These are phyloP conservation scores for Stramonita haemastoma DNA, from an alignment of 2,888 invertebrate genomes.

Conservation along the genomic window DNA sequence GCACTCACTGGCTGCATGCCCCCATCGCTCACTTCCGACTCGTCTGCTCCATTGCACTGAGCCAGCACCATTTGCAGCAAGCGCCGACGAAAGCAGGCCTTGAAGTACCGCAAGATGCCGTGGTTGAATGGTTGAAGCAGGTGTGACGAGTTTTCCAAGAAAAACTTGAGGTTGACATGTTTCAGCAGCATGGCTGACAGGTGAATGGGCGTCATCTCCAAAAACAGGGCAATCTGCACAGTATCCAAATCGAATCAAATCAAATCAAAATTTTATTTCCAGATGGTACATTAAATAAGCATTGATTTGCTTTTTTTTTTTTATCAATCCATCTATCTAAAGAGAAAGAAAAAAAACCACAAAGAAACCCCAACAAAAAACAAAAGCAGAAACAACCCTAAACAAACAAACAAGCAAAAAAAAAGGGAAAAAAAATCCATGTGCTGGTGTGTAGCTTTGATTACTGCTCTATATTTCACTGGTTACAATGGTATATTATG, in stretches of 20 bases:
- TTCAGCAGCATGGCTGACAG: constrained; percentile 46
- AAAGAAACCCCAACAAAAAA: neutral
- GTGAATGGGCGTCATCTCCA: constrained; percentile 50
- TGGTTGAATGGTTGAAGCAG: constrained; percentile 49
- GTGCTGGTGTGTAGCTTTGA: too few relatives aligned
- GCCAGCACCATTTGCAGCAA: constrained; percentile 45
- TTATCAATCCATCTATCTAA: neutral
- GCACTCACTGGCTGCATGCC: constrained; percentile 2
- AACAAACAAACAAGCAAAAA: neutral
- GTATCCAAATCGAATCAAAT: too few relatives aligned
- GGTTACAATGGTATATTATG: too few relatives aligned
- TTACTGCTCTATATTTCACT: too few relatives aligned
- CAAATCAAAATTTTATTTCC: too few relatives aligned
- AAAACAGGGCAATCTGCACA: constrained; percentile 46
- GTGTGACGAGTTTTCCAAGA: constrained; percentile 46
- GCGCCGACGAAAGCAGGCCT: constrained; percentile 45
- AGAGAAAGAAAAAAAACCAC: neutral
- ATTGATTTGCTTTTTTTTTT: too few relatives aligned
- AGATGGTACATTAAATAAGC: too few relatives aligned
- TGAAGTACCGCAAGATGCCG: constrained; percentile 43
- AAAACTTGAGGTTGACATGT: constrained; percentile 48
- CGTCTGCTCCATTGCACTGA: neutral
- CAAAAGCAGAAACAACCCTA: neutral
- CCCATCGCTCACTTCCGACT: constrained; percentile 4
- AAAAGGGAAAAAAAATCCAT: too few relatives aligned